Evolutionary conservation across 2,888 invertebrate species (phyloP).

Genomic region (Agriopis aurantiaria): DNA sequence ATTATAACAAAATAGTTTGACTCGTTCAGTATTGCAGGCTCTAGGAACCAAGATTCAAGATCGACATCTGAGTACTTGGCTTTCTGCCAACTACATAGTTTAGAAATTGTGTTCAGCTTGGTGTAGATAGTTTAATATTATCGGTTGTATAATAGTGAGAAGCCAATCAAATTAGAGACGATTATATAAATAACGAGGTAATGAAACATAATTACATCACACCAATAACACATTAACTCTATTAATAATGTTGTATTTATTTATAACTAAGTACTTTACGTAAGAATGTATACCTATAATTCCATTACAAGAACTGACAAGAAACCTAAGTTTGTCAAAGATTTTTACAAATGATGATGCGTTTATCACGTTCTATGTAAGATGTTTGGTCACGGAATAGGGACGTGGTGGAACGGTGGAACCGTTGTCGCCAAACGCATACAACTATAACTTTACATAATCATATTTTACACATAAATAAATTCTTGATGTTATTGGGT

Average conservation of each 20-base stretch:
- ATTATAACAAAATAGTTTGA: neutral
- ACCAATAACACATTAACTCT: neutral
- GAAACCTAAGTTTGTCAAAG: too few relatives aligned
- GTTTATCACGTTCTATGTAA: too few relatives aligned
- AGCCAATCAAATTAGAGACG: conserved; percentile 4
- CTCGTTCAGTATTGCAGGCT: conserved; percentile 28
- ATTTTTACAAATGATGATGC: too few relatives aligned
- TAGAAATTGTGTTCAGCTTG: conserved; percentile 44
- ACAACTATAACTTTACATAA: too few relatives aligned
- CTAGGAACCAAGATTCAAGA: conserved; percentile 57
- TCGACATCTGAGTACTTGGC: conserved; percentile 67
- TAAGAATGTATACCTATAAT: too few relatives aligned
- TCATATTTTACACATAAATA: too few relatives aligned
- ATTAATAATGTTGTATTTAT: neutral
- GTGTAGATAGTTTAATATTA: conserved; percentile 47
- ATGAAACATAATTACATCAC: conserved; percentile 8
- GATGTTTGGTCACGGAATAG: too few relatives aligned
- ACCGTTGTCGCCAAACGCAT: too few relatives aligned
- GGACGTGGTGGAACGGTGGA: too few relatives aligned
- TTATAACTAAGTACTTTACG: neutral
- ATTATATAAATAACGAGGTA: conserved; percentile 2
- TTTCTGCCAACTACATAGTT: conserved; percentile 51
- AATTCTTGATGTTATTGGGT: too few relatives aligned
- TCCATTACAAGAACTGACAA: too few relatives aligned
- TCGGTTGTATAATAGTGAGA: conserved; percentile 46